Evolutionary conservation across 2,888 invertebrate species (phyloP).

Genomic region (Platynereis dumerilii): DNA sequence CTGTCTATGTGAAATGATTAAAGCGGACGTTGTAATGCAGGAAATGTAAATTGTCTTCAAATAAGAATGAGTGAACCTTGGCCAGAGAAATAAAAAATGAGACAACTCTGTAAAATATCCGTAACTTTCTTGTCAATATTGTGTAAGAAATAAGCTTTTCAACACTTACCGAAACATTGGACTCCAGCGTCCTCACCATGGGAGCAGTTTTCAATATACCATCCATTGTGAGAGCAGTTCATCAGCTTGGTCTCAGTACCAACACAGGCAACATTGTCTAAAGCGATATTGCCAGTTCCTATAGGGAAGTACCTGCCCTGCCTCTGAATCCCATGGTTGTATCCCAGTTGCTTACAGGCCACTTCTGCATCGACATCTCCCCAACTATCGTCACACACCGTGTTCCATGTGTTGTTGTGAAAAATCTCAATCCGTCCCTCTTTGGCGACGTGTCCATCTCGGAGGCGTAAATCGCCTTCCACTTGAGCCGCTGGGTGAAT

Average conservation of each 20-base stretch:
- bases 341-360: background rate
- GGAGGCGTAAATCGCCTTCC: background rate
- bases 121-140: no score
- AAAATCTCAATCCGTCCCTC: background rate
- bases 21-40: no score
- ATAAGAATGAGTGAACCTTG: no score
- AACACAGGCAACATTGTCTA: slow-evolving; percentile 1
- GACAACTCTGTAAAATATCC: no score
- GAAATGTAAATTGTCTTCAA: no score
- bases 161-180: slow-evolving; percentile 2
- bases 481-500: no score
- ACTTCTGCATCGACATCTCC: background rate
- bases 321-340: background rate
- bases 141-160: no score
- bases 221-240: slow-evolving; percentile 2
- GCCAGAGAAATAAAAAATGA: no score
- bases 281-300: background rate
- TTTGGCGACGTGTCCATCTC: background rate
- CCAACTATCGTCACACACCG: slow-evolving; percentile 1
- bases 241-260: background rate
- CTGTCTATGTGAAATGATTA: no score
- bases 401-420: background rate
- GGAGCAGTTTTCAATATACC: background rate
- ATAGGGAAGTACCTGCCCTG: background rate
- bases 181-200: slow-evolving; percentile 3